These are phyloP conservation scores for Tyrophagus putrescentiae DNA, from an alignment of 1,140 invertebrate genomes.

Conservation along the genomic window DNA sequence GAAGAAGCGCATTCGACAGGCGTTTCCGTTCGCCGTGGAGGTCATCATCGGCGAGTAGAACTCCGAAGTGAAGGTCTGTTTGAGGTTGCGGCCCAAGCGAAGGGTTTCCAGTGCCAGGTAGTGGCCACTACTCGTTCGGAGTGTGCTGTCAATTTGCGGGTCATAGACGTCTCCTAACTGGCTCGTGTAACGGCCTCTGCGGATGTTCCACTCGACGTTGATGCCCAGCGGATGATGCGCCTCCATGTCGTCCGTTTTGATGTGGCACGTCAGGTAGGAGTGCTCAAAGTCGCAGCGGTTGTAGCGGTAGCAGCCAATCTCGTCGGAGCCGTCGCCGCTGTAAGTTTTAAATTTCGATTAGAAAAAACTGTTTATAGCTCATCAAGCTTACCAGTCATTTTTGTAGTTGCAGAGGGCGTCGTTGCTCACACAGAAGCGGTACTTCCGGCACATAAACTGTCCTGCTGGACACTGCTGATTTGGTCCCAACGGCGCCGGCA, in stretches of 20 bases:
- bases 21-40: neutral
- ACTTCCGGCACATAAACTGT: conserved; percentile 22
- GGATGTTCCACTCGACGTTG: conserved; percentile 12
- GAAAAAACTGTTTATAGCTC: too few relatives aligned
- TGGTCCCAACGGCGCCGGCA: conserved; percentile 18
- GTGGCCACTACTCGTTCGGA: neutral
- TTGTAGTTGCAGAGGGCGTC: conserved; percentile 51
- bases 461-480: conserved; percentile 19
- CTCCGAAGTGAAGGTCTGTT: neutral
- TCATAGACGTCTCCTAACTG: neutral
- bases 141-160: conserved; percentile 1
- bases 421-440: conserved; percentile 19
- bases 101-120: neutral
- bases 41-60: conserved; percentile 2
- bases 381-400: too few relatives aligned
- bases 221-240: neutral
- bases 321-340: conserved; percentile 8
- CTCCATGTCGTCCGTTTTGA: neutral
- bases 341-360: too few relatives aligned
- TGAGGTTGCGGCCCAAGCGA: neutral
- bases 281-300: neutral
- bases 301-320: neutral
- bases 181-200: conserved; percentile 7
- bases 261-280: neutral
- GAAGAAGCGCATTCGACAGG: neutral